Base-by-base conservation (phyloP, 2,888 invertebrate species). In the Neoascia interrupta region DNA sequence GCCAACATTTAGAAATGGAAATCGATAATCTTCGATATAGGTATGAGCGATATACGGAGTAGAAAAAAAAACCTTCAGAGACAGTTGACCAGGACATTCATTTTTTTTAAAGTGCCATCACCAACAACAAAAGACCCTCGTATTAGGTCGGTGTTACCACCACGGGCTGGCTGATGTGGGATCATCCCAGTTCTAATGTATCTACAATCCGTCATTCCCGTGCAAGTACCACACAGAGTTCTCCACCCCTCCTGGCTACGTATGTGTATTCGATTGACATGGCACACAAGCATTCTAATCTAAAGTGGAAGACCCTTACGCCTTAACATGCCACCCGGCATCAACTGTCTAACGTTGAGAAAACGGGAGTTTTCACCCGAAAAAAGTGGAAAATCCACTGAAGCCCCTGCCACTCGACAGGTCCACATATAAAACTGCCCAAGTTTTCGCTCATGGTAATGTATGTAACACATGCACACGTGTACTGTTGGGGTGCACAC, bases 11-110 rank as follows among this genome's bases (percentile, higher is more conserved):
- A 66, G 64, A 81, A 81, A 81, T 72, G 64, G 63, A 61, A 81
- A 81, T 81, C 81, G 81, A 81, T 81, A 81, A 81, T 81, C 81
- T 81, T 81, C 81, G 81, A 81, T 81, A 81, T 81, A 81, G 81
- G 81, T 81, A 81, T 81, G 81, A 76, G 81, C 81, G 81, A 72
- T 63, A 76, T 60, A 76, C 37, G 58, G 53, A 45, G 26, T n/a
- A 47, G 11, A 31, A 31, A 34, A 41, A 43, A 36, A 60, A 53
- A 53, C 68, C 54, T 43, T 43, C 43, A 58, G 69, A 74, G 74
- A 80, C 68, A 69, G 63, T 74, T 74, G 80, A 80, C 68, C 58
- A 63, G 80, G 28, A 73, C 49, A 49, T 21, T 51, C 43, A 51
- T 72, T 70, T 61, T 51, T 43, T 36, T 31, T n/a, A 31, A n/a